A percentile compares a stretch with the other conserved stretches of the same genome.
Evolutionary conservation across 2,888 invertebrate genomes (phyloP).

Genomic region (Euzetes globulus): DNA sequence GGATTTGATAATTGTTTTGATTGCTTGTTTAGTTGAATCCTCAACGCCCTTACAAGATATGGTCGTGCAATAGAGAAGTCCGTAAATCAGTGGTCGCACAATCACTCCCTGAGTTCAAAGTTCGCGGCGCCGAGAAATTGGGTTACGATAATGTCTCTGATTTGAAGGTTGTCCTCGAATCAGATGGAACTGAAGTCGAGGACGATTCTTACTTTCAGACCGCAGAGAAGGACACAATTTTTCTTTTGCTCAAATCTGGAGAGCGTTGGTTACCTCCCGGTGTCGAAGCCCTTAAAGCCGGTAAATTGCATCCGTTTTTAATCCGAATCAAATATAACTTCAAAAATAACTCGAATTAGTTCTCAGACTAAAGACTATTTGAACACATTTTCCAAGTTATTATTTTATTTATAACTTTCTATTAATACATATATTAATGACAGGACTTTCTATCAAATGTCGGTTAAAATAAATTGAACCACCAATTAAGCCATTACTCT

Average conservation of each 20-base stretch:
- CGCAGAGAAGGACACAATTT: slow-evolving; percentile 67
- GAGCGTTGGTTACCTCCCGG: slow-evolving; percentile 90
- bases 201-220: slow-evolving; percentile 92
- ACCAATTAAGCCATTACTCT: no score
- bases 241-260: slow-evolving; percentile 65
- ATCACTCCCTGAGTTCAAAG: slow-evolving; percentile 40
- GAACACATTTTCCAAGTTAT: no score
- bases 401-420: neutral
- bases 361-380: no score
- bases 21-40: slow-evolving; percentile 36
- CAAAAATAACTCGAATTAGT: no score
- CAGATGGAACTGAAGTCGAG: slow-evolving; percentile 89
- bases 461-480: no score
- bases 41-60: slow-evolving; percentile 43
- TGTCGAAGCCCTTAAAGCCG: slow-evolving; percentile 88
- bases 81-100: slow-evolving; percentile 43
- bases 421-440: neutral
- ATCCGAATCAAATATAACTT: no score
- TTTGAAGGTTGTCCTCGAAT: slow-evolving; percentile 68
- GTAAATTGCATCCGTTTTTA: slow-evolving; percentile 51
- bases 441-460: no score
- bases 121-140: slow-evolving; percentile 39
- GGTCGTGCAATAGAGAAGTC: slow-evolving; percentile 42
- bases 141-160: slow-evolving; percentile 36
- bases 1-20: no score